phyloP scores from a whole-genome alignment of 2,113 vertebrate species.

The Eudyptes chrysolophus region DNA sequence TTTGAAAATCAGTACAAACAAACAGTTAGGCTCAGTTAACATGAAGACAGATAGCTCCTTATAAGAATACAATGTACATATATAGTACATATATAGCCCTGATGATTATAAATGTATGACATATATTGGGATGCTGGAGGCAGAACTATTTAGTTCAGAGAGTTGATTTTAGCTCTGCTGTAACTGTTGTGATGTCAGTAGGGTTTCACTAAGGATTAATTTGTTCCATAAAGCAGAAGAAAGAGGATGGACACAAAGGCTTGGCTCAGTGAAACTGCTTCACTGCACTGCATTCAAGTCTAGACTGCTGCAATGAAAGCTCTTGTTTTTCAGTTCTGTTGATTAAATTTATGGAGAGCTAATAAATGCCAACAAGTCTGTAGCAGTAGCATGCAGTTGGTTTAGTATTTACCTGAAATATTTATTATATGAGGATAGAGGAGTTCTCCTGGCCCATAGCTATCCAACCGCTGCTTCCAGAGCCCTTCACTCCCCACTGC shows the following conservation, averaged over 20 bases:
- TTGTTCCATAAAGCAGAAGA: not conserved
- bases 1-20: not conserved
- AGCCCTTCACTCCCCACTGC: slow-evolving; percentile 70
- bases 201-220: not conserved
- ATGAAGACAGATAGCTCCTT: not conserved
- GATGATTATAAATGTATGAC: not conserved
- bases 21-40: not conserved
- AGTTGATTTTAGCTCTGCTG: not conserved
- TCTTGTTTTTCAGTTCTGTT: not conserved
- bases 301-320: not conserved
- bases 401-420: slow-evolving; percentile 69
- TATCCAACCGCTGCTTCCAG: slow-evolving; percentile 74
- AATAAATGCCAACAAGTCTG: not conserved
- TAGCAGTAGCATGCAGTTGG: not conserved
- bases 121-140: not conserved
- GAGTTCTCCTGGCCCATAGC: slow-evolving; percentile 65
- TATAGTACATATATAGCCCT: not conserved
- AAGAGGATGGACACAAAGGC: not conserved
- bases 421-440: slow-evolving; percentile 60
- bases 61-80: not conserved
- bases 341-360: not conserved
- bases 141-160: not conserved
- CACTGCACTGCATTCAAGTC: not conserved
- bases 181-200: not conserved
- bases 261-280: not conserved